Evolutionary conservation across 2,113 vertebrate genomes (phyloP), one percentile per base, ranked within the genome.

Genomic region (Notarius quadriscutis): DNA sequence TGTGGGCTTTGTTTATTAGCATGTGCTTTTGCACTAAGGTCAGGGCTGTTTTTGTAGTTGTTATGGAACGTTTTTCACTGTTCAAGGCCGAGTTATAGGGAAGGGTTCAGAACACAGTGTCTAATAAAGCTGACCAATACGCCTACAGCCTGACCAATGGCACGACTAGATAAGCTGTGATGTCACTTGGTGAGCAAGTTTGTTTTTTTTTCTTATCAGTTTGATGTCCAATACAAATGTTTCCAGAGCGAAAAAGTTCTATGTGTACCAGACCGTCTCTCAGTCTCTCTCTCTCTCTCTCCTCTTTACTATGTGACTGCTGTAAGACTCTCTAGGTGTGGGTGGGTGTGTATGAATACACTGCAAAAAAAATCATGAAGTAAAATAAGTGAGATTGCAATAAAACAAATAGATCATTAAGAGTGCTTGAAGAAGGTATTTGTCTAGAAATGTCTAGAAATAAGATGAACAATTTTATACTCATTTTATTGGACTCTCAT

Each of bases 111-210:
- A n/a, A 78, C 25, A 62, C 20, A 12, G n/a, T 85, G 48, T 63
- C 55, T 11, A 6, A 1, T 34, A 81, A 22, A 83, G 25, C 27
- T 34, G 18, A 80, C 15, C 1, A 63, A 81, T 85, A 85, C 91
- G 75, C 93, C 94, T 93, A 83, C 30, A 48, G 77, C 41, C 90
- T 72, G 86, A 82, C 94, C 94, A 94, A 94, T 95, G 41, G 74
- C 7, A 17, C 12, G 18, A 18, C 65, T 0, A 5, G 51, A 67
- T n/a, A 15, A 74, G 67, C 62, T 65, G 27, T 18, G 7, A 58
- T 53, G 71, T 53, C 57, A 62, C 67, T 34, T 17, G 27, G 34
- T 25, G 67, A 79, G 85, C 62, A 79, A 85, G 87, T 10, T 50
- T 63, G 50, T n/a, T 74, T 8, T 27, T 62, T 60, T 48, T 25